A percentile compares a stretch with the other conserved stretches of the same genome.
Conservation (phyloP, 2,888 invertebrate species). For the Acanthosepion pharaonis region DNA sequence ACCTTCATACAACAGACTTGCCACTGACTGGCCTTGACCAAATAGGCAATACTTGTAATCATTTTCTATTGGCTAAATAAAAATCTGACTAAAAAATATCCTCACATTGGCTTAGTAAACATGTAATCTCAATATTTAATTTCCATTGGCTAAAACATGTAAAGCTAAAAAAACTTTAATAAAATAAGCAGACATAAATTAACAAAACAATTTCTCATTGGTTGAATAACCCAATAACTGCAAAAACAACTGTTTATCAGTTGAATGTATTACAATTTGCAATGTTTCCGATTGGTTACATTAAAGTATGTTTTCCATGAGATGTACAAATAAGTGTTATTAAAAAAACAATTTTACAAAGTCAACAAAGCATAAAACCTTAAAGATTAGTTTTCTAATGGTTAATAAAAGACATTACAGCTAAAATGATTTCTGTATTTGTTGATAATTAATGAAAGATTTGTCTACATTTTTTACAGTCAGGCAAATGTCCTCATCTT, state of each 20-base stretch:
- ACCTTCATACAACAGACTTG: slow-evolving; percentile 8
- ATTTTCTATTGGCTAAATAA: background rate
- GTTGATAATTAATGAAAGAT: too few species aligned
- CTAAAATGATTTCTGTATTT: too few species aligned
- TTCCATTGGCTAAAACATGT: background rate
- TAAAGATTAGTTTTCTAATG: too few species aligned
- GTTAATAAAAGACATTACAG: too few species aligned
- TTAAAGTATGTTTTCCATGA: too few species aligned
- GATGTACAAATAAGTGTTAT: too few species aligned
- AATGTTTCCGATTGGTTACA: background rate
- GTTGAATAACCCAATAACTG: background rate
- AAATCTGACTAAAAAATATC: background rate
- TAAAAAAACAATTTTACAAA: too few species aligned
- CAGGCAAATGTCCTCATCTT: too few species aligned
- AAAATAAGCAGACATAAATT: background rate
- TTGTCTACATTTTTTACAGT: too few species aligned
- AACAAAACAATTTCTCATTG: background rate
- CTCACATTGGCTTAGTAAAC: background rate
- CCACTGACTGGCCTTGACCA: slow-evolving; percentile 3
- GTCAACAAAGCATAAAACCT: too few species aligned
- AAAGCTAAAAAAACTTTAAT: background rate
- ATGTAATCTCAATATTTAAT: background rate
- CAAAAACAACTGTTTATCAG: background rate
- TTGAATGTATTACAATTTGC: background rate
- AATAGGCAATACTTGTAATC: background rate